Evolutionary conservation across 1,140 invertebrate species (phyloP).

Genomic region (Sipha flava): DNA sequence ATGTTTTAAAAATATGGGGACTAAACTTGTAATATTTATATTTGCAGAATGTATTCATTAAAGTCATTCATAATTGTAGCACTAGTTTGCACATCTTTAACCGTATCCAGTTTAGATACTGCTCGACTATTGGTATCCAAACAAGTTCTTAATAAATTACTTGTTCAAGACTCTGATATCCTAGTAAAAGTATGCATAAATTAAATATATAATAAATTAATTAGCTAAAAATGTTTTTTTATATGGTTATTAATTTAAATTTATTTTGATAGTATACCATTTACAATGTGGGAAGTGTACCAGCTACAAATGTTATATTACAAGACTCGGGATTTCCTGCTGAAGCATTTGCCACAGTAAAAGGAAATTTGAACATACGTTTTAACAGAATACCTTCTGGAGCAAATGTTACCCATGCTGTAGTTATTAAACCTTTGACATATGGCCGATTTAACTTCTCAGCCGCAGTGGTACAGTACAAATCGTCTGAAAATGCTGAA

Average conservation of each 20-base stretch:
- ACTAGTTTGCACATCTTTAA: neutral
- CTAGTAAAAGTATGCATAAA: slow-evolving; percentile 66
- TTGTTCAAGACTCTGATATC: slow-evolving; percentile 97
- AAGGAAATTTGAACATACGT: slow-evolving; percentile 70
- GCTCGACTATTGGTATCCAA: slow-evolving; percentile 72
- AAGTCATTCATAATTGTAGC: slow-evolving; percentile 1
- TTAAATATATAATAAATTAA: neutral
- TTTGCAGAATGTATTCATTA: slow-evolving; percentile 28
- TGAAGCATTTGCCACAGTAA: slow-evolving; percentile 77
- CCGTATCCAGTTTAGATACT: slow-evolving; percentile 50
- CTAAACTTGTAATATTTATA: neutral
- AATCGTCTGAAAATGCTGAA: slow-evolving; percentile 63
- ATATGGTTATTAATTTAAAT: neutral
- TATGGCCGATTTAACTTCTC: slow-evolving; percentile 97
- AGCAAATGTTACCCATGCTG: slow-evolving; percentile 87
- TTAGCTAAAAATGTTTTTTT: slow-evolving; percentile 32
- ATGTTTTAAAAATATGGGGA: neutral
- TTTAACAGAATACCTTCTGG: slow-evolving; percentile 85
- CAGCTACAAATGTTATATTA: slow-evolving; percentile 80
- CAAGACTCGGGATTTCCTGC: slow-evolving; percentile 83
- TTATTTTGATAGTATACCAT: slow-evolving; percentile 58
- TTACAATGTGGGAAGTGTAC: slow-evolving; percentile 74
- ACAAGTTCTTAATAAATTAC: slow-evolving; percentile 91
- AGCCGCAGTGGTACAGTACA: slow-evolving; percentile 85
- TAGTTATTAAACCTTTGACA: slow-evolving; percentile 80